Evolutionary conservation across 1,140 invertebrate species (phyloP).

Genomic region (Saxidomus purpurata): DNA sequence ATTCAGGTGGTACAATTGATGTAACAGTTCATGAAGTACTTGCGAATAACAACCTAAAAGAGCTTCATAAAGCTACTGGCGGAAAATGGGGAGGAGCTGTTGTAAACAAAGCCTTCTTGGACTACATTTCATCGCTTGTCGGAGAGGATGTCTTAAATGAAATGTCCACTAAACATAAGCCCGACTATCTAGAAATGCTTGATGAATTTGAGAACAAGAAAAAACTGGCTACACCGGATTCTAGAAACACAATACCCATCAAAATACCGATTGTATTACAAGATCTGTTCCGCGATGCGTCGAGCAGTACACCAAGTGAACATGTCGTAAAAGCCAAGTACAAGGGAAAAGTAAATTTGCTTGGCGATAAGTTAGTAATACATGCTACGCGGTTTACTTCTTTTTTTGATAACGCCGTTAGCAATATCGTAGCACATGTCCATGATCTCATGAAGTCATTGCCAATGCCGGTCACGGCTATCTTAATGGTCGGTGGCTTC

Average conservation of each 20-base stretch:
- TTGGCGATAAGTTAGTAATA: slow-evolving; percentile 12
- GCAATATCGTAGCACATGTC: background rate
- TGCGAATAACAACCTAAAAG: slow-evolving; percentile 21
- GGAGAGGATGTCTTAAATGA: background rate
- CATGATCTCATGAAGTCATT: background rate
- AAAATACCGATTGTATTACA: background rate
- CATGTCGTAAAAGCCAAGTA: background rate
- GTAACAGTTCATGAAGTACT: slow-evolving; percentile 58
- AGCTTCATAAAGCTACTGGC: slow-evolving; percentile 60
- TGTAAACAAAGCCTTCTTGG: slow-evolving; percentile 34
- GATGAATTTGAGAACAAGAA: slow-evolving; percentile 49
- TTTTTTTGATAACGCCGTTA: background rate
- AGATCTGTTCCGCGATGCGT: background rate
- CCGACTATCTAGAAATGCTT: slow-evolving; percentile 18
- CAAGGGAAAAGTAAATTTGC: background rate
- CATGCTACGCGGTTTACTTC: background rate
- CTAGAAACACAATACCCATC: background rate
- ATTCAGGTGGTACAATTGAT: slow-evolving; percentile 67
- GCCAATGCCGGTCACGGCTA: background rate
- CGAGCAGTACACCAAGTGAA: background rate
- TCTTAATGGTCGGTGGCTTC: slow-evolving; percentile 57
- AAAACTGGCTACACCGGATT: background rate
- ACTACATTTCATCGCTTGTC: background rate
- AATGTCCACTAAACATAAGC: background rate
- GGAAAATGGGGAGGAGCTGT: slow-evolving; percentile 66